Conservation (phyloP, 2,888 invertebrate genomes). For the Leptinotarsa juncta region DNA sequence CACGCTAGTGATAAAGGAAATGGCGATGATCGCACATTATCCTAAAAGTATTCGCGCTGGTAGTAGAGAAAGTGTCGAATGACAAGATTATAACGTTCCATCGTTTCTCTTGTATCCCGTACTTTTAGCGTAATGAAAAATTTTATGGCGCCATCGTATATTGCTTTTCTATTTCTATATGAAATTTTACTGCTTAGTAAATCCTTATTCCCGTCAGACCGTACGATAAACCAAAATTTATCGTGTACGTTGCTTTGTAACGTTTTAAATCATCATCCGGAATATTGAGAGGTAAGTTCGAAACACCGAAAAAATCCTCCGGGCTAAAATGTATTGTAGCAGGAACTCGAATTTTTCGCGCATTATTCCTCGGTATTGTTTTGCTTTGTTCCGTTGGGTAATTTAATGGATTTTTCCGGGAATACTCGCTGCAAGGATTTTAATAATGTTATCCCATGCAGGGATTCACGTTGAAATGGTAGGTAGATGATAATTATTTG, state of each 20-base stretch:
- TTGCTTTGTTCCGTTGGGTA: slow-evolving; percentile 10
- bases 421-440: slow-evolving; percentile 4
- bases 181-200: slow-evolving; percentile 52
- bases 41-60: slow-evolving; percentile 19
- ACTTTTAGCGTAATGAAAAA: slow-evolving; percentile 61
- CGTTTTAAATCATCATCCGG: slow-evolving; percentile 25
- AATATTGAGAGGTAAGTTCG: not conserved
- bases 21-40: slow-evolving; percentile 23
- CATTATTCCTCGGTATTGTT: slow-evolving; percentile 8
- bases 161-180: slow-evolving; percentile 54
- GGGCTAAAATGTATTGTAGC: not conserved
- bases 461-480: not conserved
- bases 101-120: slow-evolving; percentile 55
- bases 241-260: slow-evolving; percentile 41
- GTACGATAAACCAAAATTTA: slow-evolving; percentile 51
- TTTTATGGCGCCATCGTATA: slow-evolving; percentile 55
- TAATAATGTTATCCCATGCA: slow-evolving; percentile 1
- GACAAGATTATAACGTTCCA: slow-evolving; percentile 57
- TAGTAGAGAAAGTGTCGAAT: slow-evolving; percentile 39
- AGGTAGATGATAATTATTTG: slow-evolving; percentile 1
- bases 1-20: slow-evolving; percentile 13
- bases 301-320: not conserved
- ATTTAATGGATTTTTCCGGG: slow-evolving; percentile 6
- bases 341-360: not conserved
- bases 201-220: slow-evolving; percentile 51